phyloP scores from a whole-genome alignment of 1,140 invertebrate species.

The Cardiocondyla obscurior region DNA sequence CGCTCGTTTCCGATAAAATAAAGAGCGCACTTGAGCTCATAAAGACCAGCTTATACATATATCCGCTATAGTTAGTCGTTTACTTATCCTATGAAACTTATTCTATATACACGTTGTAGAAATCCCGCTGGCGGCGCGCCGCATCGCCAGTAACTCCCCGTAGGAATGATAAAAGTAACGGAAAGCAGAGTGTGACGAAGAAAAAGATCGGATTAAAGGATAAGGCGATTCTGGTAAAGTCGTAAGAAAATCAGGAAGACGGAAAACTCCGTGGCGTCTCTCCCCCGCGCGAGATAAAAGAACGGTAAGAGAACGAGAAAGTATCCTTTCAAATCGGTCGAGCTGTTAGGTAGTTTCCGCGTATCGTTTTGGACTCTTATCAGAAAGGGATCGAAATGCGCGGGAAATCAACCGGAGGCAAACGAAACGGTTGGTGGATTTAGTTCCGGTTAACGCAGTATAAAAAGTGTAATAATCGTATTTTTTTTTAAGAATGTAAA shows the following conservation, averaged over 20 bases:
- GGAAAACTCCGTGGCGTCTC: conserved; percentile 6
- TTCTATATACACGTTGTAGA: conserved; percentile 37
- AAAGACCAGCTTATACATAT: not conserved
- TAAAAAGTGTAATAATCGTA: not conserved
- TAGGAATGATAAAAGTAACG: conserved; percentile 45
- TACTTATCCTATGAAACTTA: conserved; percentile 25
- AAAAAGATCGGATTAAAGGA: conserved; percentile 56
- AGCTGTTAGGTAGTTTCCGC: conserved; percentile 22
- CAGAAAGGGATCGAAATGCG: conserved; percentile 8
- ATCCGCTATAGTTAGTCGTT: not conserved
- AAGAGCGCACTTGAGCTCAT: no score
- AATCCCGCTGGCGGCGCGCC: not conserved
- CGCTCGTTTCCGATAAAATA: not conserved
- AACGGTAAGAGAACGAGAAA: not conserved
- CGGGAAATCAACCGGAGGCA: not conserved
- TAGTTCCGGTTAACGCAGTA: conserved; percentile 6
- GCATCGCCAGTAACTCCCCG: not conserved
- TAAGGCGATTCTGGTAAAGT: conserved; percentile 46
- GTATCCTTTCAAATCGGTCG: not conserved
- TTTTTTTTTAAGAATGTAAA: not conserved
- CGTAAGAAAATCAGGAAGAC: conserved; percentile 58
- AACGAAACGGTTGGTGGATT: not conserved
- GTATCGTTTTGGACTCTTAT: conserved; percentile 25
- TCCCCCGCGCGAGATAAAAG: conserved; percentile 27
- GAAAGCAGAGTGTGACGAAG: conserved; percentile 44